phyloP scores from a whole-genome alignment of 2,888 invertebrate species.

The Cheilosia impressa region DNA sequence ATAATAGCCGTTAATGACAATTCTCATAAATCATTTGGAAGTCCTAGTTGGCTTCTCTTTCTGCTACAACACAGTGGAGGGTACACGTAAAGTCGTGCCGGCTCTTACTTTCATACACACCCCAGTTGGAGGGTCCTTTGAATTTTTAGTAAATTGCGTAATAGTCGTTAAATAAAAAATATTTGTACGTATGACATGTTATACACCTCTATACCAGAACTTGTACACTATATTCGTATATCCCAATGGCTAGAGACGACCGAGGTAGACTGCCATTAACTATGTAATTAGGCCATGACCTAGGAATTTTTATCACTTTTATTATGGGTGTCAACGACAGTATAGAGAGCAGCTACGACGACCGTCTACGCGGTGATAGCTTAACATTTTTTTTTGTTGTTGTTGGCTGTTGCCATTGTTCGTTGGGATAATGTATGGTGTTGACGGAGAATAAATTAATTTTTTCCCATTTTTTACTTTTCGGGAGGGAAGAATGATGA shows the following conservation, averaged over 20 bases:
- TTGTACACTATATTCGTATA: conserved; percentile 11
- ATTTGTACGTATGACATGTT: conserved; percentile 32
- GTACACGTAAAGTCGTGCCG: no score
- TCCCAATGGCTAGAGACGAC: neutral
- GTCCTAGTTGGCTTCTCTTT: conserved; percentile 35
- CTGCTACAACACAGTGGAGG: neutral
- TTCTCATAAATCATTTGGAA: conserved; percentile 82
- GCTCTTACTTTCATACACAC: conserved; percentile 38
- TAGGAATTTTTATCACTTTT: conserved; percentile 76
- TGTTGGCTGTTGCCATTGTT: conserved; percentile 44
- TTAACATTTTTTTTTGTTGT: conserved; percentile 31
- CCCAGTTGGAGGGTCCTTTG: conserved; percentile 52
- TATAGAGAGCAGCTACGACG: conserved; percentile 43
- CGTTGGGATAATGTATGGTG: conserved; percentile 56
- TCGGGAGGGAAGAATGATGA: conserved; percentile 39
- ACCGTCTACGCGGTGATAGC: conserved; percentile 35
- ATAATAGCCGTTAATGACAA: conserved; percentile 80
- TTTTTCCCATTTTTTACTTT: conserved; percentile 35
- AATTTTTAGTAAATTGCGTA: conserved; percentile 68
- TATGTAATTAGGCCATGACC: conserved; percentile 76
- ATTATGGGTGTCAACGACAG: conserved; percentile 71
- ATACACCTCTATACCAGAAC: conserved; percentile 41
- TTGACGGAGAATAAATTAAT: conserved; percentile 74
- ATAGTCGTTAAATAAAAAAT: conserved; percentile 67
- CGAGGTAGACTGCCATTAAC: conserved; percentile 69